A percentile compares a stretch with the other conserved stretches of the same genome.
phyloP scores from a whole-genome alignment of 1,140 invertebrate genomes.

The Drosophila murphyi region DNA sequence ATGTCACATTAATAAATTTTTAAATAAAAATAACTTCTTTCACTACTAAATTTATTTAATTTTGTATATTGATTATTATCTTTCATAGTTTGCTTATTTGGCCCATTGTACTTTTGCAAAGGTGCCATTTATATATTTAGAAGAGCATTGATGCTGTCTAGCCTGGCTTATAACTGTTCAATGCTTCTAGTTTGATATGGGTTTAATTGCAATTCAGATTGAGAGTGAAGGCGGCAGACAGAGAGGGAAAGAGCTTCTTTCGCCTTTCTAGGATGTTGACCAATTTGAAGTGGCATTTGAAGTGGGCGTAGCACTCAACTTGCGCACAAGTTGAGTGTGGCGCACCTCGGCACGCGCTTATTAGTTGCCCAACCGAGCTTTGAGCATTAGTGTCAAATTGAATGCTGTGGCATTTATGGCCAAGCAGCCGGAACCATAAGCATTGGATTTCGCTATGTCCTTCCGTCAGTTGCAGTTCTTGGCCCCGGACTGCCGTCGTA shows the following conservation, averaged over 20 bases:
- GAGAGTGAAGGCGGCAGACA: not conserved
- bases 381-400: constrained; percentile 74
- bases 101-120: constrained; percentile 6
- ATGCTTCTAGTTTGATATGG: constrained; percentile 73
- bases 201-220: constrained; percentile 47
- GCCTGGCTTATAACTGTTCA: constrained; percentile 65
- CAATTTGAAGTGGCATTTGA: constrained; percentile 1
- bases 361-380: constrained; percentile 75
- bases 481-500: constrained; percentile 25
- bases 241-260: constrained; percentile 1
- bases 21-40: no score
- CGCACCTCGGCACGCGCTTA: constrained; percentile 60
- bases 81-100: not conserved
- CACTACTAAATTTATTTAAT: no score
- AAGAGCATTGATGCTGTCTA: constrained; percentile 44
- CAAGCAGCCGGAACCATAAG: constrained; percentile 42
- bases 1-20: no score
- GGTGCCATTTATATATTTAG: constrained; percentile 15
- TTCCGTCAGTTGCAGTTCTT: constrained; percentile 55
- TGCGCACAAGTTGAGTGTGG: not conserved
- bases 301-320: constrained; percentile 39
- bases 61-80: no score
- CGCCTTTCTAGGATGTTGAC: constrained; percentile 31
- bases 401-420: constrained; percentile 68
- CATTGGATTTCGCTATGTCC: not conserved